Evolutionary conservation across 2,113 vertebrate species (phyloP).

Genomic region (Jacana jacana): DNA sequence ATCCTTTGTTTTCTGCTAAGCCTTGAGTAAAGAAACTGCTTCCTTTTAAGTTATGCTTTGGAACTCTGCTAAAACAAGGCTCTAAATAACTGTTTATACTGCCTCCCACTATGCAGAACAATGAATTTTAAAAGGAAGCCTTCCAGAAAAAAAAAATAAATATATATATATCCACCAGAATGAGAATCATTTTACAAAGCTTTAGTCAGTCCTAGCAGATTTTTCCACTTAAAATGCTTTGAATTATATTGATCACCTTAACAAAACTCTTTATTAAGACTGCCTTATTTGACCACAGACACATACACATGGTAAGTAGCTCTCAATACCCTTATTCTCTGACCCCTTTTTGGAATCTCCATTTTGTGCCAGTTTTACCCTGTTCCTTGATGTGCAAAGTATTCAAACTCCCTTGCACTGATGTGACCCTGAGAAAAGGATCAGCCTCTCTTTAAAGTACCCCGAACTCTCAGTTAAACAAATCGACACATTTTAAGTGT

Average conservation of each 20-base stretch:
- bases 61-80: not conserved
- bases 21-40: not conserved
- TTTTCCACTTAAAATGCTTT: not conserved
- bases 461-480: not conserved
- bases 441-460: not conserved
- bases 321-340: not conserved
- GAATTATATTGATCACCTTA: not conserved
- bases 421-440: not conserved
- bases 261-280: not conserved
- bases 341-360: not conserved
- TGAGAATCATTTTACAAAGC: not conserved
- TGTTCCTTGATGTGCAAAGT: not conserved
- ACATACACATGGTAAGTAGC: not conserved
- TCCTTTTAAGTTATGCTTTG: not conserved
- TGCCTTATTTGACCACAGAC: not conserved
- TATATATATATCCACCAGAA: not conserved
- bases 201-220: not conserved
- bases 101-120: not conserved
- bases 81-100: not conserved
- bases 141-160: not conserved
- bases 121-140: not conserved
- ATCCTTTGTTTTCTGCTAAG: not conserved
- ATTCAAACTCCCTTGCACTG: not conserved
- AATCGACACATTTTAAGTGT: not conserved
- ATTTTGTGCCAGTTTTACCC: not conserved